Evolutionary conservation across 2,797 vertebrate genomes (phyloP), one percentile per base, ranked within the genome.

Genomic region (Bradypodion pumilum): DNA sequence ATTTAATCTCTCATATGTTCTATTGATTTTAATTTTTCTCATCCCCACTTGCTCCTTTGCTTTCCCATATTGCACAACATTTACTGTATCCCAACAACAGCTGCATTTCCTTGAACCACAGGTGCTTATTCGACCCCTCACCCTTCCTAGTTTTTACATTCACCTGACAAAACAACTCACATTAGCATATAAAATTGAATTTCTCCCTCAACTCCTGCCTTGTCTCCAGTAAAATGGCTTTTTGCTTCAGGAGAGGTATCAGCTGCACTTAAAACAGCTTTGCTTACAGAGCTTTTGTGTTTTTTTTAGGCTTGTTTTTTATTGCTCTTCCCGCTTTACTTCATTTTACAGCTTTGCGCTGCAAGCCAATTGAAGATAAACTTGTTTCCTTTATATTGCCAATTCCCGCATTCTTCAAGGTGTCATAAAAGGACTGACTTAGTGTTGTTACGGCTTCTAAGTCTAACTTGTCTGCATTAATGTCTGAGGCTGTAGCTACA

Each of bases 101-200:
- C 88, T 95, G 85, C 81, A 80, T 94, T 95, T 94, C 94, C 88
- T 89, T 85, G 2, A 74, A 94, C 91, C 92, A 90, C 94, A 95
- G 94, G 93, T 95, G 94, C 91, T 90, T 85, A n/a, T 93, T 29
- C 32, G 23, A 56, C 29, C 5, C 23, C 91, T 82, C 83, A 27
- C 49, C 13, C 21, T 91, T 82, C 84, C 75, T 25, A 27, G 84
- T 90, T 93, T 32, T 12, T 35, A 85, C 87, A 87, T 78, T 91
- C 81, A 88, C 86, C 92, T 81, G 49, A 75, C 84, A 88, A 80
- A 93, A 88, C 66, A 21, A 91, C 89, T 94, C 92, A 89, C 70
- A 49, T 88, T 88, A 29, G 0, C 68, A 79, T 40, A 86, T 88
- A 91, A 94, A 92, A 75, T 84, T 88, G 84, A 94, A 93, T 90